Evolutionary conservation across 2,888 invertebrate species (phyloP).

Genomic region (Acanthacorydalis orientalis): DNA sequence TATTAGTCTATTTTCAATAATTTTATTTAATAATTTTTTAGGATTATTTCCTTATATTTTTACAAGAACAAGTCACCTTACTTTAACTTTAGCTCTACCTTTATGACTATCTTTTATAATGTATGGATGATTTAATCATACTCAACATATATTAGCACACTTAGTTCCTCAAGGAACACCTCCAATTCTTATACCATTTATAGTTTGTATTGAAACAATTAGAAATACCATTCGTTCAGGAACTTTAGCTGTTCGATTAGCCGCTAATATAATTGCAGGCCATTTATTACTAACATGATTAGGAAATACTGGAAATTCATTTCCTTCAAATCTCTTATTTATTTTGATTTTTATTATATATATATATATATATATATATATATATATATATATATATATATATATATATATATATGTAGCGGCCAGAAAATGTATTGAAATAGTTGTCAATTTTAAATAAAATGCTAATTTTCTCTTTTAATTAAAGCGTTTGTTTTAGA

Average conservation of each 20-base stretch:
- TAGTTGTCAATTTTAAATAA: too few species aligned
- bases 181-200: conserved; percentile 44
- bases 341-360: conserved; percentile 21
- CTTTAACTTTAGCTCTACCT: conserved; percentile 39
- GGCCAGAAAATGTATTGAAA: too few species aligned
- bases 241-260: conserved; percentile 51
- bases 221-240: conserved; percentile 54
- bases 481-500: too few species aligned
- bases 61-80: conserved; percentile 47
- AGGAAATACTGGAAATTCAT: conserved; percentile 24
- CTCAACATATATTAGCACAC: conserved; percentile 45
- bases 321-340: conserved; percentile 5
- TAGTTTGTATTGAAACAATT: conserved; percentile 58
- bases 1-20: conserved; percentile 36
- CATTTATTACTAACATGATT: conserved; percentile 47
- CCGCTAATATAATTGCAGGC: conserved; percentile 64
- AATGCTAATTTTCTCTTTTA: too few species aligned
- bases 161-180: conserved; percentile 54
- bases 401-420: too few species aligned
- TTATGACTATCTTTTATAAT: conserved; percentile 49
- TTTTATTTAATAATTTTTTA: conserved; percentile 50
- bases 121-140: conserved; percentile 43
- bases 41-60: conserved; percentile 56
- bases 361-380: too few species aligned
- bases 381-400: too few species aligned